Conservation (phyloP, 2,113 vertebrate species). For the Barnardius zonarius region DNA sequence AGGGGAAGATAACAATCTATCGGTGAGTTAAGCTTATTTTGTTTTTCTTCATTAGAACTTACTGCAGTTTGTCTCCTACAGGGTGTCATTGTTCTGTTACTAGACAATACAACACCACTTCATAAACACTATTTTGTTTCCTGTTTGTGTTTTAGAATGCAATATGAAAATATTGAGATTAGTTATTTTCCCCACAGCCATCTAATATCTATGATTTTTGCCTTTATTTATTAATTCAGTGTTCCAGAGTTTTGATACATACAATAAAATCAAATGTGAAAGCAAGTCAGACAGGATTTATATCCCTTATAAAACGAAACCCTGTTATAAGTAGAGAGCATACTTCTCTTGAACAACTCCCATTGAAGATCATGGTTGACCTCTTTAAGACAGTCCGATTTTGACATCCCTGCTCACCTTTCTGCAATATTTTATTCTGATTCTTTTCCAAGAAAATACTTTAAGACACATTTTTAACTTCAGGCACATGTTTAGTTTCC, state of each 20-base stretch:
- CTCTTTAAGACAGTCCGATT: neutral
- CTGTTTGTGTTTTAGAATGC: neutral
- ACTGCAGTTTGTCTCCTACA: neutral
- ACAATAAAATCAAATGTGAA: neutral
- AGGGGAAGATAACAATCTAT: neutral
- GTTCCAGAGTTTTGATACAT: neutral
- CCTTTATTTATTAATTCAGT: neutral
- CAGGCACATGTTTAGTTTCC: neutral
- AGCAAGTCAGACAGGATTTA: neutral
- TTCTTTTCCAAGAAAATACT: neutral
- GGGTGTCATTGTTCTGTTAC: conserved; percentile 23
- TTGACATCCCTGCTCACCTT: neutral
- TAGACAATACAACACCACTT: neutral
- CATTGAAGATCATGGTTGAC: neutral
- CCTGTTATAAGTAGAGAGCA: neutral
- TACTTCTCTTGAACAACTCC: neutral
- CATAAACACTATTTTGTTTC: neutral
- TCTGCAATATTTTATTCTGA: neutral
- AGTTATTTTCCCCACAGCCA: neutral
- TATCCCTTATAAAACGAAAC: neutral
- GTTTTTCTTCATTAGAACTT: conserved; percentile 25
- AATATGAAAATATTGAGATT: neutral
- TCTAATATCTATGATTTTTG: neutral
- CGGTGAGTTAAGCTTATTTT: neutral
- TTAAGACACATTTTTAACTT: neutral